These are phyloP conservation scores for Pongo abelii DNA, from an alignment of 2,113 vertebrate genomes.

Conservation along the genomic window DNA sequence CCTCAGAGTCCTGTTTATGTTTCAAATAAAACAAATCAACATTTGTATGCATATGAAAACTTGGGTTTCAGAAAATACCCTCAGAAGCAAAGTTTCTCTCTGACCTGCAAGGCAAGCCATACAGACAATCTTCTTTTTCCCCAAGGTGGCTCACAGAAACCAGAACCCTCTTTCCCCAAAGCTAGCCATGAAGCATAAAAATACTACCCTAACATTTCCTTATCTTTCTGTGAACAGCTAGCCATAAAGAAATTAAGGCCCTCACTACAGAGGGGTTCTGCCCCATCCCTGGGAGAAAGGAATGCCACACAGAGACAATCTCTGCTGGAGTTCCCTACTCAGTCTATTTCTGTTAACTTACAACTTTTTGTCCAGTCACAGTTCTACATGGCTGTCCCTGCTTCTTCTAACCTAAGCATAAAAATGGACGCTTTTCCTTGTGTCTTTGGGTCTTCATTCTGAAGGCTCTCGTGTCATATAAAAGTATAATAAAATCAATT, in stretches of 20 bases:
- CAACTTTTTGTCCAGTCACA: background rate
- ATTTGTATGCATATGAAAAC: background rate
- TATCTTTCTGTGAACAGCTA: background rate
- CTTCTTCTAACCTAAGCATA: background rate
- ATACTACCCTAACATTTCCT: background rate
- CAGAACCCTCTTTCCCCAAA: background rate
- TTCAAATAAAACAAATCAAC: background rate
- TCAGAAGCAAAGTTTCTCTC: background rate
- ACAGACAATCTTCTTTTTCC: background rate
- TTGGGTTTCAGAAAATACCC: background rate
- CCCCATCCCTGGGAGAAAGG: background rate
- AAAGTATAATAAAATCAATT: background rate
- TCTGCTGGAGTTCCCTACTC: background rate
- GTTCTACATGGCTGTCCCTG: background rate
- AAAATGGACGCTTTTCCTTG: background rate
- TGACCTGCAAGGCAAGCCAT: background rate
- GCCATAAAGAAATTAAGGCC: background rate
- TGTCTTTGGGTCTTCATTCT: background rate
- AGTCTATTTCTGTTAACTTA: background rate
- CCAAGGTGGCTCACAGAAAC: background rate
- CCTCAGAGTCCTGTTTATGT: background rate
- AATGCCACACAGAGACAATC: background rate
- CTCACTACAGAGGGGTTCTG: background rate
- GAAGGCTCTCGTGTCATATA: background rate
- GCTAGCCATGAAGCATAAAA: background rate